Evolutionary conservation across 2,113 vertebrate genomes (phyloP), one percentile per base, ranked within the genome.

Genomic region (Heterotis niloticus): DNA sequence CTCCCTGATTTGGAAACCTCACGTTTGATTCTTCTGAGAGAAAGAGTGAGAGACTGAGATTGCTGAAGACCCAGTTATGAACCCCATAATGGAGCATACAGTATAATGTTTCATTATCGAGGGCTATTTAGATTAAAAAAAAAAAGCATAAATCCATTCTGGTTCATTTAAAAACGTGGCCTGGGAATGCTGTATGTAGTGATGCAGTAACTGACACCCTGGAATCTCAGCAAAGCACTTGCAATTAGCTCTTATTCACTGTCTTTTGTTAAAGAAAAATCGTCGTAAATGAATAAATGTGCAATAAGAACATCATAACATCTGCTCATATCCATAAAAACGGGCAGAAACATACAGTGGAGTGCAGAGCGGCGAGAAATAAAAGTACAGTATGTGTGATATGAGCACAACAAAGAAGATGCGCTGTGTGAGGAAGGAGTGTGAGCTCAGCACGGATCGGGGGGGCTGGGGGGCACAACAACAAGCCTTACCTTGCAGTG

Each of bases 61-160:
- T 60, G 51, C 77, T 68, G 24, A 60, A 78, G 52, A n/a, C 20
- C 73, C 29, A 44, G 23, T 26, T 60, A 67, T 23, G 29, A 78
- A 62, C 20, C 66, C 17, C 56, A 70, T 57, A 60, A 51, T 57
- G 29, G 23, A 77, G 24, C 17, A 60, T 57, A 59, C 2, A 9
- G 23, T 20, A 78, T 78, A 10, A 62, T 62, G 54, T 13, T 70
- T 70, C 56, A 70, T 62, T 44, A 78, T 62, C 77, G 18, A 20
- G 26, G 14, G 52, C 16, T 60, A 69, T 60, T 11, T 62, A 28
- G 71, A 13, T 29, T n/a, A 18, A 0, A 74, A 74, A 23, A 73
- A 73, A 74, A 26, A 74, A 12, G 18, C 20, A 23, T 59, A 14
- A 59, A 44, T 44, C 34, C 34, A 44, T 44, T 44, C 34, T 44